These are phyloP conservation scores for Leptarthrus brevirostris DNA, from an alignment of 2,888 invertebrate genomes.

Conservation along the genomic window DNA sequence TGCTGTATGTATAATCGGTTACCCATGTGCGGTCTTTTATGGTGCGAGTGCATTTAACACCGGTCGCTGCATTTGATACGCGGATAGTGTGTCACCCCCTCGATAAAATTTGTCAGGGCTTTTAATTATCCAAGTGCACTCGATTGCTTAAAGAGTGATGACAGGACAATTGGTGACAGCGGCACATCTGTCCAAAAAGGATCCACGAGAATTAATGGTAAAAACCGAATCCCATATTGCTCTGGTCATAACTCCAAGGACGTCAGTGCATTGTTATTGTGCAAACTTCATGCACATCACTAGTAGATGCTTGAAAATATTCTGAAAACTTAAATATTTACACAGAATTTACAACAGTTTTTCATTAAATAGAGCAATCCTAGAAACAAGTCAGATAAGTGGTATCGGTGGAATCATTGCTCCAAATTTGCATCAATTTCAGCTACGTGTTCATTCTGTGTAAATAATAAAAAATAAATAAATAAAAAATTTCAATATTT, in stretches of 20 bases:
- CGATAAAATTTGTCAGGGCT: neutral
- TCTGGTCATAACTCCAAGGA: neutral
- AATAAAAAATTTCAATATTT: too few species aligned
- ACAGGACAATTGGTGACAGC: neutral
- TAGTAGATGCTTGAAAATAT: too few species aligned
- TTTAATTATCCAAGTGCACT: conserved; percentile 26
- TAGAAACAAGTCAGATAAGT: too few species aligned
- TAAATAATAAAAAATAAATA: too few species aligned
- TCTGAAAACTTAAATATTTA: neutral
- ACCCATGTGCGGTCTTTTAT: neutral
- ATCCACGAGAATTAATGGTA: neutral
- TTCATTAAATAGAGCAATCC: neutral
- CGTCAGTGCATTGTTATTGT: too few species aligned
- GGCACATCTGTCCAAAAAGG: neutral
- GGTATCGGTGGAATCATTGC: too few species aligned
- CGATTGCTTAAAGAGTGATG: neutral
- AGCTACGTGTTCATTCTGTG: too few species aligned
- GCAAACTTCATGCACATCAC: too few species aligned
- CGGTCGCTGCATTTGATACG: conserved; percentile 9
- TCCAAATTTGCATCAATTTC: too few species aligned
- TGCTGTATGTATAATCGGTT: neutral
- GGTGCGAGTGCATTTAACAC: neutral
- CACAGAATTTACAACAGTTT: neutral
- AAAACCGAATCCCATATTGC: neutral
- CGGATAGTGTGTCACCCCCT: neutral